Percentiles rank a stretch among this genome's conserved stretches.
Conservation (phyloP, 2,888 invertebrate genomes). For the Embidobia sp. region DNA sequence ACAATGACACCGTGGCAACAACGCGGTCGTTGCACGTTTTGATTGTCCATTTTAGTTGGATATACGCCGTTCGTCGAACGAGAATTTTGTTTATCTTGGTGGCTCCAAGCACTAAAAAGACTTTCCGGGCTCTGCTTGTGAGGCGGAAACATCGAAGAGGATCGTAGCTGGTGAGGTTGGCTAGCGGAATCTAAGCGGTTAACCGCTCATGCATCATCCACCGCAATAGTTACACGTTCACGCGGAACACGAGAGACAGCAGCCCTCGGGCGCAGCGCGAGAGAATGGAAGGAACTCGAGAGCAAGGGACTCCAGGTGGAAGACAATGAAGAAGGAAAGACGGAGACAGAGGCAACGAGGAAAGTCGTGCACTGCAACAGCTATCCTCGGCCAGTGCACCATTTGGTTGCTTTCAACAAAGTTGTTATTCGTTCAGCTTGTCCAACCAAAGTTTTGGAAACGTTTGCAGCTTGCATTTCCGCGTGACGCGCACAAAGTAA, state of each 20-base stretch:
- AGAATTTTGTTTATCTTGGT: slow-evolving; percentile 18
- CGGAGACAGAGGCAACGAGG: slow-evolving; percentile 41
- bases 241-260: slow-evolving; percentile 65
- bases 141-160: slow-evolving; percentile 69
- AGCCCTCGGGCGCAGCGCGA: slow-evolving; percentile 34
- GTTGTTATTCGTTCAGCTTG: slow-evolving; percentile 68
- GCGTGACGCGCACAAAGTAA: slow-evolving; percentile 60
- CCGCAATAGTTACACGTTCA: slow-evolving; percentile 74
- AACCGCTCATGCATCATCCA: slow-evolving; percentile 75
- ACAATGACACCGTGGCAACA: slow-evolving; percentile 15
- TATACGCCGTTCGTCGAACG: slow-evolving; percentile 7
- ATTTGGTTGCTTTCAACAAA: slow-evolving; percentile 71
- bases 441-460: slow-evolving; percentile 58
- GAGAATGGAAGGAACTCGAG: slow-evolving; percentile 52
- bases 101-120: too few relatives aligned
- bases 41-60: slow-evolving; percentile 24
- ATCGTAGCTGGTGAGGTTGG: slow-evolving; percentile 52
- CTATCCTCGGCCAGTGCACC: slow-evolving; percentile 66
- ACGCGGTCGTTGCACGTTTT: slow-evolving; percentile 22
- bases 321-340: slow-evolving; percentile 49
- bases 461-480: slow-evolving; percentile 62
- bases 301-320: slow-evolving; percentile 46
- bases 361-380: slow-evolving; percentile 56
- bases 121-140: slow-evolving; percentile 66
- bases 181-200: slow-evolving; percentile 70